phyloP scores from a whole-genome alignment of 2,888 invertebrate genomes.

The Drosophila tanythrix region DNA sequence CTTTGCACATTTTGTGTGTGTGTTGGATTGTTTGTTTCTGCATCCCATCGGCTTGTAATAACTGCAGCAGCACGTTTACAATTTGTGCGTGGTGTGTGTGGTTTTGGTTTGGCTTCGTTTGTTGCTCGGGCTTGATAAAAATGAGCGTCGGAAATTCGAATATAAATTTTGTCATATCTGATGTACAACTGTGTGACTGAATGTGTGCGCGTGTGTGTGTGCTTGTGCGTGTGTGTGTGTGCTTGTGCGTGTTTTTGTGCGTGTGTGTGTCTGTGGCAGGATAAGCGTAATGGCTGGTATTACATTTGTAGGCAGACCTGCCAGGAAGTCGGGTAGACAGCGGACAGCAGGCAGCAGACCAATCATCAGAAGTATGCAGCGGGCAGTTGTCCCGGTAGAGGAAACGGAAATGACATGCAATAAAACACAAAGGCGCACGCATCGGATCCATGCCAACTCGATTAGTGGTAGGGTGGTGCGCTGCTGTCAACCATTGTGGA shows the following conservation, averaged over 20 bases:
- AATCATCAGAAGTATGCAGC: constrained; percentile 75
- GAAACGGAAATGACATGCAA: constrained; percentile 84
- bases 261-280: constrained; percentile 51
- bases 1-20: background rate
- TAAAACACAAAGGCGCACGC: constrained; percentile 82
- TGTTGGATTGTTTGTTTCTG: constrained; percentile 43
- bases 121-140: constrained; percentile 70
- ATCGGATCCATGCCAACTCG: constrained; percentile 27
- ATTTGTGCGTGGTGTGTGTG: constrained; percentile 58
- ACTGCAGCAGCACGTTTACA: constrained; percentile 77
- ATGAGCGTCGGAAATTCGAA: constrained; percentile 83
- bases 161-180: constrained; percentile 84
- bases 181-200: constrained; percentile 68
- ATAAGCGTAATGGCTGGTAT: constrained; percentile 73
- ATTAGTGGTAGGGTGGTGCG: constrained; percentile 10
- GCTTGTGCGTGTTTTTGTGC: constrained; percentile 15
- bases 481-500: constrained; percentile 51
- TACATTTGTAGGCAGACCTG: constrained; percentile 39
- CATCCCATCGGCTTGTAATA: constrained; percentile 38
- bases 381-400: constrained; percentile 46
- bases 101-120: constrained; percentile 30
- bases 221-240: constrained; percentile 16
- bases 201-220: constrained; percentile 11
- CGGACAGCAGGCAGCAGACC: constrained; percentile 56
- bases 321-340: constrained; percentile 72